Base-by-base conservation (phyloP, 2,888 invertebrate genomes). In the Taenaris catops region DNA sequence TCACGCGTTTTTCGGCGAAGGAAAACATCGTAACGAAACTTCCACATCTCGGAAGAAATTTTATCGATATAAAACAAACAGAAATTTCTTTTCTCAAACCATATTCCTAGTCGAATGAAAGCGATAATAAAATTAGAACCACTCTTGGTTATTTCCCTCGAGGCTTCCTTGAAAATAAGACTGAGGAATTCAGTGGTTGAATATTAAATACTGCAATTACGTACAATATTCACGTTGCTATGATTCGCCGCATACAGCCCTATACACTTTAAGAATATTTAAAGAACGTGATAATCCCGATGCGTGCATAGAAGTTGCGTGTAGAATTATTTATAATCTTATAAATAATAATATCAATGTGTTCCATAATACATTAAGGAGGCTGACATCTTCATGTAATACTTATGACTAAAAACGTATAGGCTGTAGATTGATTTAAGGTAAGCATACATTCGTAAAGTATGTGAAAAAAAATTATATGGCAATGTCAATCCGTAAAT, bases 191-290 rank as follows among this genome's bases (percentile, higher is more conserved):
- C 50, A 65, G 63, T 66, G 64, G 50, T 60, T 62, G 58, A 65
- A 63, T 67, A 65, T 48, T 52, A 51, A 62, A 58, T 48, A 35
- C 37, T 36, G 46, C 58, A 44, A 56, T 68, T 62, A 45, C 49
- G 49, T 38, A 73, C 53, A 66, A 42, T 40, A 18, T 65, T 55
- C 71, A 73, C 67, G 74, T 54, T 47, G 42, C 47, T 56, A 45
- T 58, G 64, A 57, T 64, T 51, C 49, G 54, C 56, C 51, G 56
- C 59, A 49, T 54, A 49, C 51, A 51, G 54, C 56, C 55, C 53
- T 57, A 46, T 51, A 63, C 69, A 65, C 53, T 69, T 42, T 40
- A 43, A 44, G 68, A 74, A 75, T 76, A 65, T 63, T 49, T 63
- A 54, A 62, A 53, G 45, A 43, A 52, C 46, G 44, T 42, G 50